Evolutionary conservation across 2,797 vertebrate genomes (phyloP).

Genomic region (Heteromormyrus szaboi): DNA sequence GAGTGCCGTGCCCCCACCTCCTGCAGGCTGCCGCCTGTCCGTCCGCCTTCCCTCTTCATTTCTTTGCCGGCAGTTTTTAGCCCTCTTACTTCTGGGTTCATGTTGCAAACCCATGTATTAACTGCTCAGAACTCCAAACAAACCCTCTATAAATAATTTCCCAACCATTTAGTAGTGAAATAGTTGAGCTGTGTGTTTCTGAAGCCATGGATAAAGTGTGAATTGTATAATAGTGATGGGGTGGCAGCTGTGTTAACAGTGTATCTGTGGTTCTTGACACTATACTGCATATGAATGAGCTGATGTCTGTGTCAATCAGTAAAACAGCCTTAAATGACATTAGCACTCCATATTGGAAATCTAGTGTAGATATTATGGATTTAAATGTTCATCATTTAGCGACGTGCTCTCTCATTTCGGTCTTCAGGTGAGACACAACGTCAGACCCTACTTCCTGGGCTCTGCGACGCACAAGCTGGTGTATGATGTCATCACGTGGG

Average conservation of each 20-base stretch:
- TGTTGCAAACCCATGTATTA: not conserved
- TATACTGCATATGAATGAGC: not conserved
- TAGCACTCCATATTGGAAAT: not conserved
- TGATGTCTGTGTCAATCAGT: not conserved
- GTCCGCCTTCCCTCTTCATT: not conserved
- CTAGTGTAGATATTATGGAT: not conserved
- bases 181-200: not conserved
- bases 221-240: not conserved
- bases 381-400: not conserved
- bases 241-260: not conserved
- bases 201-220: not conserved
- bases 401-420: not conserved
- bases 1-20: slow-evolving; percentile 41
- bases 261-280: not conserved
- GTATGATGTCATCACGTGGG: slow-evolving; percentile 82
- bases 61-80: not conserved
- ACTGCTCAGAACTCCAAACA: not conserved
- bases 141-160: not conserved
- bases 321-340: not conserved
- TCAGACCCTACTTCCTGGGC: slow-evolving; percentile 74
- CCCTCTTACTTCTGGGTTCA: not conserved
- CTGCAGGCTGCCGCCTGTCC: not conserved
- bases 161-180: not conserved
- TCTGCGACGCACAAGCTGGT: slow-evolving; percentile 69
- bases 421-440: slow-evolving; percentile 80